Evolutionary conservation across 2,113 vertebrate genomes (phyloP).

Genomic region (Zootoca vivipara): DNA sequence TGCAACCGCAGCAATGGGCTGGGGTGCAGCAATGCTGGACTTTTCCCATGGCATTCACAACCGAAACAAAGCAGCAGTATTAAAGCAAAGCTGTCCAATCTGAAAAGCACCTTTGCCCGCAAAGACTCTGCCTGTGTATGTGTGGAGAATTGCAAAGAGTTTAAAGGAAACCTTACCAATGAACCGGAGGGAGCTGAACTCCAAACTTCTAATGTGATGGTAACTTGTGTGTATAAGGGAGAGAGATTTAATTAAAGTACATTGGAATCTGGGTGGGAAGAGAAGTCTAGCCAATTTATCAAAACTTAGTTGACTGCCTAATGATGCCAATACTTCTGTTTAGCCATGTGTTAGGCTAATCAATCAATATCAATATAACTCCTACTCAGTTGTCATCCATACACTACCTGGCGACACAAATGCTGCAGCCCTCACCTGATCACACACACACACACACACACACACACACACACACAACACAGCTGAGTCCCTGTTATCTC

Average conservation of each 20-base stretch:
- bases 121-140: not conserved
- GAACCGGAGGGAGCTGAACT: not conserved
- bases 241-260: constrained; percentile 45
- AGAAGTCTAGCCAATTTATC: constrained; percentile 26
- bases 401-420: constrained; percentile 26
- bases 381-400: constrained; percentile 38
- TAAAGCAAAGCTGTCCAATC: not conserved
- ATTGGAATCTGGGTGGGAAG: not conserved
- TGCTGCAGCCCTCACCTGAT: not conserved
- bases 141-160: not conserved
- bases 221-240: not conserved
- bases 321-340: constrained; percentile 35
- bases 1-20: not conserved
- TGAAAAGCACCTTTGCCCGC: not conserved
- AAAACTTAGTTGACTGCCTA: constrained; percentile 46
- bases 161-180: not conserved
- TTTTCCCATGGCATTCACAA: not conserved
- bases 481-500: constrained; percentile 3
- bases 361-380: constrained; percentile 42
- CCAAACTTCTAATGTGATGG: not conserved
- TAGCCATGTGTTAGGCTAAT: constrained; percentile 30
- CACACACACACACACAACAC: too few relatives aligned
- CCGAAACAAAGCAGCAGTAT: not conserved
- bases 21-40: not conserved
- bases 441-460: too few relatives aligned